A percentile compares a stretch with the other conserved stretches of the same genome.
These are phyloP conservation scores for Amblyornis subalaris DNA, from an alignment of 2,113 vertebrate genomes.

Conservation along the genomic window DNA sequence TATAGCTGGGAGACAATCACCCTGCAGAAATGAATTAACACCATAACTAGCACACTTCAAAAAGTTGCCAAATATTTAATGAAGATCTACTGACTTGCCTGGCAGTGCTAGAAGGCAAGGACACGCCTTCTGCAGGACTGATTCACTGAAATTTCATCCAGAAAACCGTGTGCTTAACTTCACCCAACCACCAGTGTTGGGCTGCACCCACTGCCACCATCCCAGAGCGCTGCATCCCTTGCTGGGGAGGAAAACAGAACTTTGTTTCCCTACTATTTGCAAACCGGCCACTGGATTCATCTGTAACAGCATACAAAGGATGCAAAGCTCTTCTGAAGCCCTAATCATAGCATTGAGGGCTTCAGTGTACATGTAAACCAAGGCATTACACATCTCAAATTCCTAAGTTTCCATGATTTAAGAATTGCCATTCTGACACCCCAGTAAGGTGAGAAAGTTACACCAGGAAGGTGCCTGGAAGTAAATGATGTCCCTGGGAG, in stretches of 20 bases:
- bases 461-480: neutral
- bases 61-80: neutral
- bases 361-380: fast-evolving
- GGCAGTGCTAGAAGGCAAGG: neutral
- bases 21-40: neutral
- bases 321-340: neutral
- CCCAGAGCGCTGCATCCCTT: neutral
- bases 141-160: neutral
- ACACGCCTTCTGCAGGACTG: neutral
- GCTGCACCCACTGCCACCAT: fast-evolving
- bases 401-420: neutral
- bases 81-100: neutral
- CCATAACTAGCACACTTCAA: neutral
- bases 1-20: neutral
- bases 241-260: neutral
- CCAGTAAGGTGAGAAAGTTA: neutral
- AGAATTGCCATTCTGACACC: too few species aligned
- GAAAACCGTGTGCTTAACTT: neutral
- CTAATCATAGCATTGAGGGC: fast-evolving
- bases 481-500: fast-evolving
- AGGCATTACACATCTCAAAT: neutral
- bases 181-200: neutral
- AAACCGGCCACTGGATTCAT: neutral
- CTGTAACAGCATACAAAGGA: fast-evolving
- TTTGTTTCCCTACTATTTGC: neutral